Base-by-base conservation (phyloP, 2,888 invertebrate species). In the Cheilosia vulpina region DNA sequence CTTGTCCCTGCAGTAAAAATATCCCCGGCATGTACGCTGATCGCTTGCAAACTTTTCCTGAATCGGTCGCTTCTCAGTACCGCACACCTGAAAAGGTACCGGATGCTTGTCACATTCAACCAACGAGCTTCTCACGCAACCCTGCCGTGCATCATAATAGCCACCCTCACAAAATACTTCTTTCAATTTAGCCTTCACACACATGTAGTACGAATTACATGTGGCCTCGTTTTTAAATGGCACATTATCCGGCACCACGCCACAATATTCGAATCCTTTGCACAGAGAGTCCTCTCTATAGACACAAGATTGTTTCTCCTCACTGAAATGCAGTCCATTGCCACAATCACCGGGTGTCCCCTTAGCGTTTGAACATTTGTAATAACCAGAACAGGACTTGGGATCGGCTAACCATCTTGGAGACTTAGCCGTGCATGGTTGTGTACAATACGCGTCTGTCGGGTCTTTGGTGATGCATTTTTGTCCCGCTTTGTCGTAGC, bases 1-100 rank as follows among this genome's bases (percentile, higher is more conserved):
- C 4, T 88, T 27, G 47, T 90, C 91, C 0, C 72, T 76, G 34
- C 91, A 91, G 66, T 88, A 90, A 68, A 88, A 89, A 62, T 91
- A 90, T 0, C 91, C 91, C 13, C 89, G 88, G 53, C 91, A 91
- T 4, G 90, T 90, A 24, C 89, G 89, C 2, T 87, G 77, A 66
- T 91, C 91, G 3, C 68, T 4, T 0, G 90, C 89, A 69, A 91
- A 91, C 15, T 69, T 84, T 75, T 88, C 60, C 0, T 89, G 88
- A 58, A 87, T 78, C 0, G 91, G 89, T 24, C 89, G 52, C 55
- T 91, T 91, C 9, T 79, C 87, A 5, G 75, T 89, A 38, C 91
- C 91, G 63, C 91, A 91, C 0, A 85, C 88, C 0, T 87, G 58
- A 0, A 71, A 75, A 1, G 91, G 91, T 38, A 87, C 7, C 11